Evolutionary conservation across 2,888 invertebrate genomes (phyloP).

Genomic region (Branchipolynoe longqiensis): DNA sequence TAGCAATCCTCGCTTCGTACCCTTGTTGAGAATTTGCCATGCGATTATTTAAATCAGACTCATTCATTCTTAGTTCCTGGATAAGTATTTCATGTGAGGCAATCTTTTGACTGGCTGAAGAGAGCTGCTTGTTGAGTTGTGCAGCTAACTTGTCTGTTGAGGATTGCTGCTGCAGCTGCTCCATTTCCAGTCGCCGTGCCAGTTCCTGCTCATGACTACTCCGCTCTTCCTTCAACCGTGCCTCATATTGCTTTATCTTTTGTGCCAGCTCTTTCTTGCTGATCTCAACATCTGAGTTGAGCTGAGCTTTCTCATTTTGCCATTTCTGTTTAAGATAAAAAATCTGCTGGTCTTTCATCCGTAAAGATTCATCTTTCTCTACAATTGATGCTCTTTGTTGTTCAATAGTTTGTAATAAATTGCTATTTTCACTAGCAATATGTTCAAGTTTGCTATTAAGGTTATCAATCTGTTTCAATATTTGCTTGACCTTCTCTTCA

Average conservation of each 20-base stretch:
- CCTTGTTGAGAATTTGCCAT: slow-evolving; percentile 62
- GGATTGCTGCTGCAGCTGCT: slow-evolving; percentile 63
- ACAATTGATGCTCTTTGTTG: slow-evolving; percentile 59
- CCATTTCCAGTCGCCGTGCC: slow-evolving; percentile 57
- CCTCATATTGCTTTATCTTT: slow-evolving; percentile 64
- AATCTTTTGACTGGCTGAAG: slow-evolving; percentile 62
- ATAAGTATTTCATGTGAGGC: slow-evolving; percentile 59
- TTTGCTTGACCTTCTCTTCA: slow-evolving; percentile 61
- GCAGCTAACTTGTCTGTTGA: slow-evolving; percentile 58
- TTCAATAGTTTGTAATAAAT: slow-evolving; percentile 61
- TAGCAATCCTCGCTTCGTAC: slow-evolving; percentile 52
- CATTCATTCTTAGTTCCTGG: slow-evolving; percentile 61
- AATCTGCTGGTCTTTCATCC: slow-evolving; percentile 21
- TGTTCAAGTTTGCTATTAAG: slow-evolving; percentile 23
- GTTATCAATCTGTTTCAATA: slow-evolving; percentile 62
- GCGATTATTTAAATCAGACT: slow-evolving; percentile 59
- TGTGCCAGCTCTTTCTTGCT: slow-evolving; percentile 60
- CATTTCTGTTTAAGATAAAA: not conserved
- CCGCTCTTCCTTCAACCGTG: slow-evolving; percentile 60
- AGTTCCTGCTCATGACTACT: slow-evolving; percentile 62
- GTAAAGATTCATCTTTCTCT: slow-evolving; percentile 37
- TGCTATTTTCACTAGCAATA: not conserved
- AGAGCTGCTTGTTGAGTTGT: slow-evolving; percentile 57
- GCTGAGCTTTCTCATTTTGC: slow-evolving; percentile 29
- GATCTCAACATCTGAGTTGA: slow-evolving; percentile 36